Evolutionary conservation across 2,888 invertebrate species (phyloP).

Genomic region (Nomada hirtipes): DNA sequence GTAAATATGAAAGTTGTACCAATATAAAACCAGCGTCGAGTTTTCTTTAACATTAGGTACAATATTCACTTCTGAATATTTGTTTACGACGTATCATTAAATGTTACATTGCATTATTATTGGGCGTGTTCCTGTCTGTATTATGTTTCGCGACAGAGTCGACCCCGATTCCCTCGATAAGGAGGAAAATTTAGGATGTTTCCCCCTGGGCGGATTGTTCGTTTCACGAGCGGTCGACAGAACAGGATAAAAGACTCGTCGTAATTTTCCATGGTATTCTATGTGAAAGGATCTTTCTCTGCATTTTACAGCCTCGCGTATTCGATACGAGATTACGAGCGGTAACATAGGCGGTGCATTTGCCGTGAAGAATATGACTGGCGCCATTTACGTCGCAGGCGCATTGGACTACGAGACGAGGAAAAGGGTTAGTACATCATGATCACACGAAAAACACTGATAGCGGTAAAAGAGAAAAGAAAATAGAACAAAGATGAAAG

Average conservation of each 20-base stretch:
- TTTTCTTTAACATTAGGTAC: too few species aligned
- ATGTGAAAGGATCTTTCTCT: slow-evolving; percentile 44
- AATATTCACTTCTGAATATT: too few species aligned
- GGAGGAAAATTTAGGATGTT: not conserved
- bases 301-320: slow-evolving; percentile 93
- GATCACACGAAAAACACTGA: slow-evolving; percentile 1
- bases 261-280: not conserved
- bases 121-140: not conserved
- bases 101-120: not conserved
- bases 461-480: not conserved
- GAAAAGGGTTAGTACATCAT: slow-evolving; percentile 92
- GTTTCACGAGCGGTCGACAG: not conserved
- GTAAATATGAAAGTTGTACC: too few species aligned
- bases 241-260: not conserved
- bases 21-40: too few species aligned
- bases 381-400: slow-evolving; percentile 98
- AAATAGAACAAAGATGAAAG: not conserved
- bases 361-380: slow-evolving; percentile 99
- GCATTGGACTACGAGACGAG: slow-evolving; percentile 98
- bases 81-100: not conserved
- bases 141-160: not conserved
- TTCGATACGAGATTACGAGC: slow-evolving; percentile 99
- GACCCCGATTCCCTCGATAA: not conserved
- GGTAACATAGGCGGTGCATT: slow-evolving; percentile 99
- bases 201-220: not conserved